phyloP scores from a whole-genome alignment of 2,113 vertebrate species.

The Elephantulus edwardii region DNA sequence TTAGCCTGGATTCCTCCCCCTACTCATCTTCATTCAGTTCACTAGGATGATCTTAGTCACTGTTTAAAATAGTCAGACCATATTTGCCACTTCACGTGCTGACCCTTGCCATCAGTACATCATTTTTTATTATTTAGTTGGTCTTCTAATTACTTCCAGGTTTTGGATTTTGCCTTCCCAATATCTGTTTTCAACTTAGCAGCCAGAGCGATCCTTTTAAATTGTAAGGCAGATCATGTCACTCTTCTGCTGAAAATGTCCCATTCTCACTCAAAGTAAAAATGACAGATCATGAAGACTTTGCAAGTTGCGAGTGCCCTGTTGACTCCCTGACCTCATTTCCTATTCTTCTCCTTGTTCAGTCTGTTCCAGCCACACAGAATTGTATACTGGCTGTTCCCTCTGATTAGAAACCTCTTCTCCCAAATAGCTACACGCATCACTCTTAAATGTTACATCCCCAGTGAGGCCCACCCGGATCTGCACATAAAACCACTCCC shows the following conservation, averaged over 20 bases:
- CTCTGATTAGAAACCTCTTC: not conserved
- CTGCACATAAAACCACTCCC: not conserved
- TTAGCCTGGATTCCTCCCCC: not conserved
- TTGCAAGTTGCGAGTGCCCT: not conserved
- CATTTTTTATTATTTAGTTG: not conserved
- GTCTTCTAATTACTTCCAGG: not conserved
- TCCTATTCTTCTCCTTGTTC: not conserved
- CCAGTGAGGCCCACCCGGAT: not conserved
- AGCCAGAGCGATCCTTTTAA: not conserved
- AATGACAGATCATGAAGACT: not conserved
- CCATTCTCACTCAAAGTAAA: conserved; percentile 9
- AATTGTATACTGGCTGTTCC: not conserved
- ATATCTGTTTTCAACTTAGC: not conserved
- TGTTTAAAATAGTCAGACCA: conserved; percentile 1
- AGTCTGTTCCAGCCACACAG: not conserved
- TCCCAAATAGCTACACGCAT: not conserved
- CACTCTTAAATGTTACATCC: not conserved
- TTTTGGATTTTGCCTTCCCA: not conserved
- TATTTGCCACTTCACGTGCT: not conserved
- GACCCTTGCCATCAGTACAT: not conserved
- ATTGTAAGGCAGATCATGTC: not conserved
- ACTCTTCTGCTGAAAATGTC: conserved; percentile 1
- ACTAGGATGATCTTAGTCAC: not conserved
- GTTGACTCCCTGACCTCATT: not conserved
- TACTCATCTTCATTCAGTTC: not conserved